phyloP scores from a whole-genome alignment of 1,140 invertebrate species.

The Tachypleus tridentatus region DNA sequence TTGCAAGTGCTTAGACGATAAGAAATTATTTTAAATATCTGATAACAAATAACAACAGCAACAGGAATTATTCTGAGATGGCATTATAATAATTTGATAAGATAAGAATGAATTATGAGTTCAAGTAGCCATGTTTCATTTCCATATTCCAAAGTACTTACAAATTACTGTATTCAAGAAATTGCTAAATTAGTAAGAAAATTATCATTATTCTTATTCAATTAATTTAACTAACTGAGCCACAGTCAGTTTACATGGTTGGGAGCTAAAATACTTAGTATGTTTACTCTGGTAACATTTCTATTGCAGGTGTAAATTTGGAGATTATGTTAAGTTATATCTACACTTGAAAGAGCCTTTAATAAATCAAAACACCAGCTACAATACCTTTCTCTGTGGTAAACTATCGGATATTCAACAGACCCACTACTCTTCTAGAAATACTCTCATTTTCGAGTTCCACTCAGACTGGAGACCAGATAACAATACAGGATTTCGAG shows the following conservation, averaged over 20 bases:
- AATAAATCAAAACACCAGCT: constrained; percentile 63
- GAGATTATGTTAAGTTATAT: constrained; percentile 68
- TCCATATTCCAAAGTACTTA: too few species aligned
- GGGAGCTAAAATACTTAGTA: not conserved
- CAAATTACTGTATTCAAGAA: too few species aligned
- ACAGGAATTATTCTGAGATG: too few species aligned
- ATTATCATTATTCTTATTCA: too few species aligned
- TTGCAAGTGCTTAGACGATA: too few species aligned
- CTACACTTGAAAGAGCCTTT: constrained; percentile 47
- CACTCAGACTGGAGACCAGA: constrained; percentile 45
- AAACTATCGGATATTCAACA: constrained; percentile 52
- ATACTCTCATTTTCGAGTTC: constrained; percentile 62
- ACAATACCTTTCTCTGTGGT: constrained; percentile 58
- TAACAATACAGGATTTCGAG: constrained; percentile 61
- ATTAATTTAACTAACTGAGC: not conserved
- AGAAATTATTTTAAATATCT: too few species aligned
- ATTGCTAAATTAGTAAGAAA: too few species aligned
- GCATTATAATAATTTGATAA: too few species aligned
- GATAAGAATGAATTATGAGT: too few species aligned
- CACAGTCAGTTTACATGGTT: not conserved
- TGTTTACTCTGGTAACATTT: not conserved
- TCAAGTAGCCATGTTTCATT: too few species aligned
- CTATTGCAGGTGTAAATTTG: constrained; percentile 49
- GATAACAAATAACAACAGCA: too few species aligned
- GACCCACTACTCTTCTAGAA: constrained; percentile 60